phyloP scores from a whole-genome alignment of 1,140 invertebrate genomes.

The Aphis craccivora region DNA sequence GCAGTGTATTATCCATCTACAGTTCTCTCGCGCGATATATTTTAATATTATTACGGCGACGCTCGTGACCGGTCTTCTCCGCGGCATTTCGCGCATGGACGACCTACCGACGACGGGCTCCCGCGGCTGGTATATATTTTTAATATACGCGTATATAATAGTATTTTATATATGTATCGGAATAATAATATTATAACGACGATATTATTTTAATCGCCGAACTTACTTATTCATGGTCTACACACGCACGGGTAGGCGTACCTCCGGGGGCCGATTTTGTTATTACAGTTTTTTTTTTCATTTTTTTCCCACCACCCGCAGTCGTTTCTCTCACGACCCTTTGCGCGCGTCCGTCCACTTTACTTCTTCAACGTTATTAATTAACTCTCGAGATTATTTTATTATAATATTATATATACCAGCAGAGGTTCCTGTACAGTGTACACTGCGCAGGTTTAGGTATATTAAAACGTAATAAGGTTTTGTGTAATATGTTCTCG shows the following conservation, averaged over 20 bases:
- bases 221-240: background rate
- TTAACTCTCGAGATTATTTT: background rate
- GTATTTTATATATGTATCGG: background rate
- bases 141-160: background rate
- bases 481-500: background rate
- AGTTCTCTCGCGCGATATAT: background rate
- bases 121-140: background rate
- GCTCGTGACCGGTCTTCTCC: conserved; percentile 46
- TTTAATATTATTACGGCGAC: background rate
- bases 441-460: no score
- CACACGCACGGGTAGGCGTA: background rate
- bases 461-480: background rate
- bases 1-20: background rate
- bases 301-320: background rate
- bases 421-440: background rate
- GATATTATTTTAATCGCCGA: background rate
- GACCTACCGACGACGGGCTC: background rate
- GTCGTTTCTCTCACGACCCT: background rate
- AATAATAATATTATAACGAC: background rate
- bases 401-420: background rate
- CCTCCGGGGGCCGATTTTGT: background rate
- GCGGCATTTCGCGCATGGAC: conserved; percentile 13
- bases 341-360: background rate
- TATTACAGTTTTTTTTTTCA: background rate
- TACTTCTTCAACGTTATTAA: background rate